Base-by-base conservation (phyloP, 2,797 vertebrate species). In the Galaxias olidus region DNA sequence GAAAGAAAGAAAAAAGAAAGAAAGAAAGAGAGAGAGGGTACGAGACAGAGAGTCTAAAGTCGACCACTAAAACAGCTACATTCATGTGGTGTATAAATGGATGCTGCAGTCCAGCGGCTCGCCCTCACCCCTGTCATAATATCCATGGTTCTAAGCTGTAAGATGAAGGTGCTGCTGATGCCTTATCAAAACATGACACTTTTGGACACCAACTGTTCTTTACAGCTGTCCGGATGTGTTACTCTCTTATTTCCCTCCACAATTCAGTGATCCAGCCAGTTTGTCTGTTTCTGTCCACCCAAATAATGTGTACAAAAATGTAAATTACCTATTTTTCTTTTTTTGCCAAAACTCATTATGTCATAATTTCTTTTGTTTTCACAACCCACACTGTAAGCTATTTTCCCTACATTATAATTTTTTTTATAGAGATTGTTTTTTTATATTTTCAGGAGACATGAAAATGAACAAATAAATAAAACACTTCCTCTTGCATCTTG, bases 161-260 rank as follows among this genome's bases (percentile, higher is more conserved):
- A 20, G 40, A 14, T 9, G 42, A 50, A 63, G 50, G 55, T 58
- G 64, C 47, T 49, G 54, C 50, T 67, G 65, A 71, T 15, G 20
- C 17, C 49, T 41, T 50, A 43, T 75, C 73, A 64, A 68, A 71
- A 68, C 42, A 64, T 43, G 54, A 59, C 59, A 49, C 43, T 42
- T 10, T 47, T 9, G 50, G 59, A 61, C 51, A 12, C 48, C 14
- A 20, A 52, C 46, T 54, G 17, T n/a, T 56, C 30, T 40, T 9
- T 15, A 6, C 46, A 17, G 9, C 52, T 49, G 49, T 41, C 61
- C 41, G 42, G 17, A 10, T 44, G 42, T 50, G 19, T 30, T n/a
- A 10, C 9, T 30, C 10, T 13, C 18, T n/a, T 14, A 7, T 13
- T 15, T 14, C 9, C n/a, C 30, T 30, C 6, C 4, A 5, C 19